A percentile compares a stretch with the other conserved stretches of the same genome.
phyloP scores from a whole-genome alignment of 2,888 invertebrate genomes.

The Mythimna albipuncta region DNA sequence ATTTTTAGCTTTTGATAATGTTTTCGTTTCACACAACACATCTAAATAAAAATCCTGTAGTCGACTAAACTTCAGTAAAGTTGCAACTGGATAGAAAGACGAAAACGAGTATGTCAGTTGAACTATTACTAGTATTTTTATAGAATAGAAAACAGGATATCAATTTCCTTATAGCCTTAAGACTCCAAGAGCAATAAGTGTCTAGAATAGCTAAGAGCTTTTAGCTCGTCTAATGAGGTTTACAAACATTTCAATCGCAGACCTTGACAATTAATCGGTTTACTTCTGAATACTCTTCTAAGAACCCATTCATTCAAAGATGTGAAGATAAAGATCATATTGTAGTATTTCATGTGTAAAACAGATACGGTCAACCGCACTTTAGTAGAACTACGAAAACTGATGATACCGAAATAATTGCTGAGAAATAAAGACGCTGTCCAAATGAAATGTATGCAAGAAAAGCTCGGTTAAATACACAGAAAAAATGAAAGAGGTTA shows the following conservation, averaged over 20 bases:
- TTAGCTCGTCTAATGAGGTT: conserved; percentile 32
- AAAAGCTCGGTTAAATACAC: neutral
- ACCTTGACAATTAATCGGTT: neutral
- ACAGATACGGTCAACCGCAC: neutral
- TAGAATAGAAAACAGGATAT: neutral
- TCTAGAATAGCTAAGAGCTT: conserved; percentile 25
- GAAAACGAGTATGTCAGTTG: neutral
- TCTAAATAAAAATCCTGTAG: neutral
- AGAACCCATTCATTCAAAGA: neutral
- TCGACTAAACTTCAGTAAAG: neutral
- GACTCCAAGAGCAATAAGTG: conserved; percentile 1
- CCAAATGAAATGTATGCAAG: neutral
- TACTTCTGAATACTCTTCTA: neutral
- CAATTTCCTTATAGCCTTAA: conserved; percentile 1
- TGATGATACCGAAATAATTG: neutral
- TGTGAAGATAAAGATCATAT: neutral
- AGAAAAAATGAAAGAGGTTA: too few species aligned
- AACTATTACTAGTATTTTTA: neutral
- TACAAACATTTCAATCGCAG: conserved; percentile 44
- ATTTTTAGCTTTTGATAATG: neutral
- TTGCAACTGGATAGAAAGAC: neutral
- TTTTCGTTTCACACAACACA: neutral
- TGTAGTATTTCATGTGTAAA: neutral
- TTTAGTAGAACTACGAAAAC: neutral
- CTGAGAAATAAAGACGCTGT: neutral